Conservation (phyloP, 2,113 vertebrate genomes). For the Leptobrachium leishanense region DNA sequence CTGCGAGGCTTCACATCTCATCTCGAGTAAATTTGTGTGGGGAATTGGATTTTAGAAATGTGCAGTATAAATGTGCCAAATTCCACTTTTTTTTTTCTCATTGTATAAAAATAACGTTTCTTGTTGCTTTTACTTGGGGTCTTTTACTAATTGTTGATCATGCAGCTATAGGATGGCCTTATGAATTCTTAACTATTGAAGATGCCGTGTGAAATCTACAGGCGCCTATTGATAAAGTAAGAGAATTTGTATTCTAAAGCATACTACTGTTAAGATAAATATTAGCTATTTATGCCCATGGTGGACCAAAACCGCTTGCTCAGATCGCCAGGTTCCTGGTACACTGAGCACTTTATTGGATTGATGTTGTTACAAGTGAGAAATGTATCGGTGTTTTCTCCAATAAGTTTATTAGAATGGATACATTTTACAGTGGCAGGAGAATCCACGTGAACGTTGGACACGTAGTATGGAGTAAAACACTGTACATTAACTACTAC, state of each 20-base stretch:
- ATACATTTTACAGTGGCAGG: neutral
- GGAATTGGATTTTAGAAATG: conserved; percentile 52
- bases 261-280: conserved; percentile 19
- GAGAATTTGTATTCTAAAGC: conserved; percentile 3
- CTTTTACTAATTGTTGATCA: neutral
- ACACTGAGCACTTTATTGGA: neutral
- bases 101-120: neutral
- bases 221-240: neutral
- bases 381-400: neutral
- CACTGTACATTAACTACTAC: too few species aligned
- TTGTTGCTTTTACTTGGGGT: conserved; percentile 4
- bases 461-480: neutral
- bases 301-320: too few species aligned
- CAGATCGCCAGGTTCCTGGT: neutral
- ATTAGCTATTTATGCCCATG: neutral
- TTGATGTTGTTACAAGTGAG: neutral
- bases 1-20: conserved; percentile 33
- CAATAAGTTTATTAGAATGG: neutral
- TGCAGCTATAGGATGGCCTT: too few species aligned
- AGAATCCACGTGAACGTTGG: neutral
- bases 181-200: too few species aligned
- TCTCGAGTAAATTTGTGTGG: conserved; percentile 36
- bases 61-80: conserved; percentile 63
- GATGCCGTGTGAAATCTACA: neutral
- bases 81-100: conserved; percentile 60